Base-by-base conservation (phyloP, 2,797 vertebrate genomes). In the Acridotheres tristis region DNA sequence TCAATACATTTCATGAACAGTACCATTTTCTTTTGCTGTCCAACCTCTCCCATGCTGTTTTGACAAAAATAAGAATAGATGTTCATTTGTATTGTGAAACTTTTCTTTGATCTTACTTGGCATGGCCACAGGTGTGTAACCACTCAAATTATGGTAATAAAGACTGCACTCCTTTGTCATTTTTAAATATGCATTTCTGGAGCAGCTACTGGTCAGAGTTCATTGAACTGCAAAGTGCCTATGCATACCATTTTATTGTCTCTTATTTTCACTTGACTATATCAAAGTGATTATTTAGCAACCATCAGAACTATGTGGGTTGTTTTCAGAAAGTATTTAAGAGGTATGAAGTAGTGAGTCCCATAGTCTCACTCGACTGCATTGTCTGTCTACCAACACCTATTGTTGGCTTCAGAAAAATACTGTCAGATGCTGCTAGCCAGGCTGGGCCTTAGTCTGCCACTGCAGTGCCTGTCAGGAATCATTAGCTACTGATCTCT, bases 381-480 rank as follows among this genome's bases (percentile, higher is more conserved):
- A 88, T 97, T 97, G 81, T 92, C 88, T 89, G 77, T 89, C 95
- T 88, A 92, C 88, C 67, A 89, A 50, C 93, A 95, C 91, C 94
- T 89, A 66, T 84, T 81, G 61, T 71, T 91, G 82, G 43, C 97
- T 98, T 92, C 88, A 89, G 96, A 96, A 96, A 98, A 96, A 97
- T 63, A 30, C 94, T 97, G 96, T 97, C 97, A 96, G 97, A 97
- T 97, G 97, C 94, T 95, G 93, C 88, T 91, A 97, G 88, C 83
- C 92, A 92, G 96, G 77, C 97, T 98, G 97, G 97, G 98, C 95
- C 88, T 96, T 95, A 93, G 98, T 97, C 98, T 98, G 97, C 98
- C 98, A 98, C 96, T 97, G 97, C 97, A 90, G 97, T 29, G 93
- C 97, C 98, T 98, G 98, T 99, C 99, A 99, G 97, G 98, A 98